phyloP scores from a whole-genome alignment of 2,113 vertebrate genomes.

The Lates calcarifer region DNA sequence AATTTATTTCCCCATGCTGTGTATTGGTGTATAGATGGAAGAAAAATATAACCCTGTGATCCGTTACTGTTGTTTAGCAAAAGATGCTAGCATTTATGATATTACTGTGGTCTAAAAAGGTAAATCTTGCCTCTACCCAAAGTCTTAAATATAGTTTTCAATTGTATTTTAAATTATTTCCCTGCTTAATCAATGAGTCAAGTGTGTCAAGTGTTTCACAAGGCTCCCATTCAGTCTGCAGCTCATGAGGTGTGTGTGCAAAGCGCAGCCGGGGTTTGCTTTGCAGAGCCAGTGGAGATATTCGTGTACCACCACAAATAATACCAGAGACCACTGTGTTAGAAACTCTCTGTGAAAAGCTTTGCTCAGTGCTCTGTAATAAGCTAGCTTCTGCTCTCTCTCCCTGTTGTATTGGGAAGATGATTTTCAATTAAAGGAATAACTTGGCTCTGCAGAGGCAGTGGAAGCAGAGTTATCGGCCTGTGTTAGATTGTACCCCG shows the following conservation, averaged over 20 bases:
- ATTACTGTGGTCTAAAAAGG: neutral
- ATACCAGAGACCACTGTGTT: conserved; percentile 38
- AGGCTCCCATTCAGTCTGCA: neutral
- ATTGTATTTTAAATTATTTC: neutral
- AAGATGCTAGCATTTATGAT: neutral
- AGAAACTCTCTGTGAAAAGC: conserved; percentile 26
- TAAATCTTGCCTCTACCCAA: too few species aligned
- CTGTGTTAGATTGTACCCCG: conserved; percentile 37
- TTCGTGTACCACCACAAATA: conserved; percentile 10
- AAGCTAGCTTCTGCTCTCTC: conserved; percentile 44
- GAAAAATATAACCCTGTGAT: conserved; percentile 32
- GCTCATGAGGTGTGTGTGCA: conserved; percentile 24
- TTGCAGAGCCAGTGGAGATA: conserved; percentile 15
- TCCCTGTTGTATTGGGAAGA: conserved; percentile 59
- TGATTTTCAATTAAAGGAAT: conserved; percentile 77
- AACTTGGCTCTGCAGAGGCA: conserved; percentile 52
- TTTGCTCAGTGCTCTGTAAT: conserved; percentile 46
- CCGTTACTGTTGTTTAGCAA: neutral
- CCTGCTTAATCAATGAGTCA: neutral
- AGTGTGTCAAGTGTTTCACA: neutral
- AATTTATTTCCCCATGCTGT: conserved; percentile 23
- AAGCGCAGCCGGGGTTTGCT: conserved; percentile 46
- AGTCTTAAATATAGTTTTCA: neutral
- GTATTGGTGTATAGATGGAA: conserved; percentile 3
- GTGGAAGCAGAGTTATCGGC: conserved; percentile 48